phyloP scores from a whole-genome alignment of 2,888 invertebrate genomes.

The Scaptodrosophila latifasciaeformis region DNA sequence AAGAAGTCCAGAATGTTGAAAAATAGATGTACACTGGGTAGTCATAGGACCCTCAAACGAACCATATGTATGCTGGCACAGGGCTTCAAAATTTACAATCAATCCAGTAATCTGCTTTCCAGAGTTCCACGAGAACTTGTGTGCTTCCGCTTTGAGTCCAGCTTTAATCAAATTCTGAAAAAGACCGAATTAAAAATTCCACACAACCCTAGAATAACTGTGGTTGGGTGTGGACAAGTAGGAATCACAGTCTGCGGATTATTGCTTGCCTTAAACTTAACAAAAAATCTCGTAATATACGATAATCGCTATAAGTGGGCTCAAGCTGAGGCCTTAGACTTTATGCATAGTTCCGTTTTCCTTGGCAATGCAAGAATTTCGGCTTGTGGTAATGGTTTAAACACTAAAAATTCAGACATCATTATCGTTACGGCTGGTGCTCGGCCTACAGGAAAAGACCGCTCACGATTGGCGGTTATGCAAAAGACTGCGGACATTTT shows the following conservation, averaged over 20 bases:
- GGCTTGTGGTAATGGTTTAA: background rate
- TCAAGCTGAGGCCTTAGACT: slow-evolving; percentile 74
- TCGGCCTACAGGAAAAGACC: slow-evolving; percentile 85
- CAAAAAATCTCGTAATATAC: slow-evolving; percentile 13
- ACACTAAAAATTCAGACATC: slow-evolving; percentile 8
- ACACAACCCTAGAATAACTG: slow-evolving; percentile 8
- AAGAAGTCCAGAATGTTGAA: background rate
- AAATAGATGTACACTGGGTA: background rate
- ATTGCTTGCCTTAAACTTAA: slow-evolving; percentile 13
- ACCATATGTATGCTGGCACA: too few species aligned
- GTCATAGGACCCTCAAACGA: too few species aligned
- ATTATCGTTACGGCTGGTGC: slow-evolving; percentile 88
- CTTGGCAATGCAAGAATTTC: slow-evolving; percentile 77
- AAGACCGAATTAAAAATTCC: background rate
- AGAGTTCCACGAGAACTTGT: background rate
- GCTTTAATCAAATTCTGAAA: background rate
- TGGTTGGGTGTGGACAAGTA: slow-evolving; percentile 25
- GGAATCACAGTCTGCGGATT: slow-evolving; percentile 10
- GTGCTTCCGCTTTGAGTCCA: background rate
- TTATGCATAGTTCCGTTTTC: slow-evolving; percentile 79
- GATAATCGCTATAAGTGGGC: slow-evolving; percentile 12
- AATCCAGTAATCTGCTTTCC: background rate
- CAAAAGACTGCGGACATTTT: slow-evolving; percentile 89
- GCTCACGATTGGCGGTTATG: slow-evolving; percentile 84
- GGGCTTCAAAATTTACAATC: background rate